Conservation (phyloP, 2,797 vertebrate species). For the Coregonus sp. region DNA sequence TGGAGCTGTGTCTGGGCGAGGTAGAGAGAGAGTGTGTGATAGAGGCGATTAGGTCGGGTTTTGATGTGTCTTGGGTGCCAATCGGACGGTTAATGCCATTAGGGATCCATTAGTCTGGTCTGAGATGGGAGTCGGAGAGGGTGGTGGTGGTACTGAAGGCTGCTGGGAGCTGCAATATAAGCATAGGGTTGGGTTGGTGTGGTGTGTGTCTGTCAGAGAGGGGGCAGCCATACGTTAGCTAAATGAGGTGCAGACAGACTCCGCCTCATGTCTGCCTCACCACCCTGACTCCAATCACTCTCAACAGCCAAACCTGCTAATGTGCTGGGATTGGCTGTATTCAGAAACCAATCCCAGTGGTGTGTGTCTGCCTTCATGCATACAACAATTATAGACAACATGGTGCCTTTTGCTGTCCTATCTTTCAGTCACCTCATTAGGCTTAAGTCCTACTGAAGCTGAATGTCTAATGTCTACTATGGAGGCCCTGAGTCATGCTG, state of each 20-base stretch:
- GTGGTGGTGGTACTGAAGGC: not conserved
- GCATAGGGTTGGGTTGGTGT: not conserved
- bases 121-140: conserved; percentile 1
- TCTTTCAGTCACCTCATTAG: not conserved
- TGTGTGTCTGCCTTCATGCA: too few relatives aligned
- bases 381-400: too few relatives aligned
- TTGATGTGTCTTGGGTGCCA: conserved; percentile 22
- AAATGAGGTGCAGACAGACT: not conserved
- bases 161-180: not conserved
- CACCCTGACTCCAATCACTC: not conserved
- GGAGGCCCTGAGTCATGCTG: not conserved
- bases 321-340: not conserved
- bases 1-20: not conserved
- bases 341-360: not conserved
- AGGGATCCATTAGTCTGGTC: conserved; percentile 26
- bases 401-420: not conserved
- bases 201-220: not conserved
- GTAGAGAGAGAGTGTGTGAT: not conserved
- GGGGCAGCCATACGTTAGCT: not conserved
- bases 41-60: conserved; percentile 8
- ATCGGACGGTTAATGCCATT: conserved; percentile 16
- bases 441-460: not conserved
- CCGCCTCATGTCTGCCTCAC: conserved; percentile 2
- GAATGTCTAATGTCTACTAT: not conserved
- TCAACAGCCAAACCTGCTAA: not conserved